Conservation (phyloP, 1,140 invertebrate genomes). For the Pomacea maculata region DNA sequence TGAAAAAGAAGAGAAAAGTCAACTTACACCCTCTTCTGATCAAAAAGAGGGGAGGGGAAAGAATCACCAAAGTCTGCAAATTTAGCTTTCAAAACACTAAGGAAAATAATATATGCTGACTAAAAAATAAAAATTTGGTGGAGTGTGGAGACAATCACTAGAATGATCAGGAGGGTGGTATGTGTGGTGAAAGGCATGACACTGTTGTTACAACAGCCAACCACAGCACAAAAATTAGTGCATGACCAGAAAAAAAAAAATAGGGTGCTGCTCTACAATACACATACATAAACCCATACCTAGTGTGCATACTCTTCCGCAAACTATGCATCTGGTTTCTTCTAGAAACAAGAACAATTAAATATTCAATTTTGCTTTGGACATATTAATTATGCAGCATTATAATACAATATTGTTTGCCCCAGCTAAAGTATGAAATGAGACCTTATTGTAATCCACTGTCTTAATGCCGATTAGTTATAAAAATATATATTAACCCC, state of each 20-base stretch:
- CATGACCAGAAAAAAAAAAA: not conserved
- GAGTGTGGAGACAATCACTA: not conserved
- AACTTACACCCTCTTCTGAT: no score
- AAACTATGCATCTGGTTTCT: conserved; percentile 26
- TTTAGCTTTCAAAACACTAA: no score
- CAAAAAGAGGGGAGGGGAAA: no score
- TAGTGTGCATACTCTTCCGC: conserved; percentile 22
- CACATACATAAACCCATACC: conserved; percentile 13
- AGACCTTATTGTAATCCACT: not conserved
- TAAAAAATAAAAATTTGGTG: not conserved
- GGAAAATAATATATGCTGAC: no score
- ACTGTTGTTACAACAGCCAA: conserved; percentile 8
- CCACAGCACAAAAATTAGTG: not conserved
- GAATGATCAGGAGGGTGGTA: not conserved
- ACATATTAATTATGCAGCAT: not conserved
- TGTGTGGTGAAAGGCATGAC: not conserved
- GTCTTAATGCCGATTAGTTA: no score
- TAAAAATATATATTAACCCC: no score
- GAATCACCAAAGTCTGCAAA: no score
- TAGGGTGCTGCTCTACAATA: conserved; percentile 2
- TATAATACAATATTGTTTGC: not conserved
- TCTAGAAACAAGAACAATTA: conserved; percentile 17
- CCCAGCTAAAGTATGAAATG: not conserved
- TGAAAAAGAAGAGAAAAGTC: not conserved
- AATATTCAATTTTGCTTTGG: not conserved